Base-by-base conservation (phyloP, 2,113 vertebrate genomes). In the Egretta garzetta region DNA sequence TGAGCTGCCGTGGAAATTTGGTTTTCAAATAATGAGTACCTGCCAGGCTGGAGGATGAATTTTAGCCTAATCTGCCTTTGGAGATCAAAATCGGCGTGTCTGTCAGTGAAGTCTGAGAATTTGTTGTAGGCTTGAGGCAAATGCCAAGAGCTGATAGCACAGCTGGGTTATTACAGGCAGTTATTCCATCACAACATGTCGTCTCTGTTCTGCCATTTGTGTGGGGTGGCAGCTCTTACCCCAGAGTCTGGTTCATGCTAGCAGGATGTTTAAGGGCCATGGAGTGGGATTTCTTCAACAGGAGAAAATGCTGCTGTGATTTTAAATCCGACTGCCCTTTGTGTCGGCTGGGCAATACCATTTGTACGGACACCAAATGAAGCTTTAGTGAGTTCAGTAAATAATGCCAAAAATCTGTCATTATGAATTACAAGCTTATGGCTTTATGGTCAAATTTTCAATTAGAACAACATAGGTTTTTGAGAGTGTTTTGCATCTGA, bases 51-150 rank as follows among this genome's bases (percentile, higher is more conserved):
- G 28, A 83, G 53, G 83, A 68, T 88, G 49, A 86, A 62, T 83
- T 92, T 90, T 73, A 88, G 43, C 53, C 52, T 92, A 60, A 93
- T 81, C 55, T 92, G 28, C 37, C 50, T 62, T 66, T 85, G 28
- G 56, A 90, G 79, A 74, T 92, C 30, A 67, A 88, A 92, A 85
- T 64, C 3, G 1, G n/a, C 1, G 0, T 33, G 24, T 73, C 39
- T 58, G n/a, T 67, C 0, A 0, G 26, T 66, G 21, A 81, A 74
- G 60, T 27, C 60, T 67, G 63, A 79, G 79, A 27, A 90, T 53
- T 79, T 85, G 26, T 73, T 73, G 56, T n/a, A 32, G 41, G 60
- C 77, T 91, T 73, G 50, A 88, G 37, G 37, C 85, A 62, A 93
- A 81, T 81, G 70, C 35, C 52, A 43, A 0, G 3, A 80, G 37